A percentile compares a stretch with the other conserved stretches of the same genome.
Conservation (phyloP, 2,113 vertebrate genomes). For the Shinisaurus crocodilurus region DNA sequence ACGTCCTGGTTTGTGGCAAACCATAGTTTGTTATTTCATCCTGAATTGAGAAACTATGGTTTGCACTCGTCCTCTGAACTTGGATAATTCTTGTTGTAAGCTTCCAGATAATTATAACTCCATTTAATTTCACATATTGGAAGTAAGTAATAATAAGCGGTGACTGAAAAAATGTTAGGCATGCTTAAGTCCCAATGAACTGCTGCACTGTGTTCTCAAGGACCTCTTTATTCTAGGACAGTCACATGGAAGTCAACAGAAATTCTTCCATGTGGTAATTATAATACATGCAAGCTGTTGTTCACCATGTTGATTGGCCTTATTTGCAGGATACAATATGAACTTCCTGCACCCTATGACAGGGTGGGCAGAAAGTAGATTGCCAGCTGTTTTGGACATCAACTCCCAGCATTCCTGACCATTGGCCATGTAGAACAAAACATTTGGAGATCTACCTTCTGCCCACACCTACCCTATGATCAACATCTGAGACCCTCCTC, state of each 20-base stretch:
- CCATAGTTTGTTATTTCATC: too few relatives aligned
- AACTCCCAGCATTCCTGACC: too few relatives aligned
- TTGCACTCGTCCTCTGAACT: too few relatives aligned
- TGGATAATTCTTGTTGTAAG: background rate
- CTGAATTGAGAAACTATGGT: too few relatives aligned
- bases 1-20: too few relatives aligned
- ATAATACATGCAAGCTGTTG: background rate
- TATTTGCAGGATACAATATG: background rate
- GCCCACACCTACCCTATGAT: too few relatives aligned
- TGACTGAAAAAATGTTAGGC: background rate
- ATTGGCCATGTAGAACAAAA: too few relatives aligned
- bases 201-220: background rate
- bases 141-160: background rate
- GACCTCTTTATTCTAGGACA: background rate
- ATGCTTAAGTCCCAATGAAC: background rate
- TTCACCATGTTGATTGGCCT: background rate
- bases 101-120: background rate
- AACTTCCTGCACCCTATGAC: too few relatives aligned
- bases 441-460: too few relatives aligned
- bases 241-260: background rate
- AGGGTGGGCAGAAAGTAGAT: too few relatives aligned
- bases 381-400: too few relatives aligned
- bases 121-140: background rate
- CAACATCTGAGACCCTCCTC: too few relatives aligned
- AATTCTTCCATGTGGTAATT: background rate